Percentiles rank a stretch among this genome's conserved stretches.
Evolutionary conservation across 2,888 invertebrate species (phyloP).

Genomic region (Therioaphis trifolii): DNA sequence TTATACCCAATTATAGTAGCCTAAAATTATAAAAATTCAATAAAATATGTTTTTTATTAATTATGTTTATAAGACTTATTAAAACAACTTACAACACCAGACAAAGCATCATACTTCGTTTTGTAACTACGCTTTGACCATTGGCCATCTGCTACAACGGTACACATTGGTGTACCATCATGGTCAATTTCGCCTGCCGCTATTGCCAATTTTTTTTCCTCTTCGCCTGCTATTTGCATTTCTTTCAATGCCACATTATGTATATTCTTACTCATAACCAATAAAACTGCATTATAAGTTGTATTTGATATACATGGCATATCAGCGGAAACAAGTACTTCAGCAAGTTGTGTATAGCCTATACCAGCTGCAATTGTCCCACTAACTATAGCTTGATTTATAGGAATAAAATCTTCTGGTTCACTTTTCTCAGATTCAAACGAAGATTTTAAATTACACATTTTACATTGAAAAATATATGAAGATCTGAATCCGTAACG

Average conservation of each 20-base stretch:
- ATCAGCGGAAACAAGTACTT: background rate
- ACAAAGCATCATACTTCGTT: too few relatives aligned
- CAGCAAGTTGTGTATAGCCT: background rate
- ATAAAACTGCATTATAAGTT: background rate
- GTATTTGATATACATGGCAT: background rate
- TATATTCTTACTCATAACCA: background rate
- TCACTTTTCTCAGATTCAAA: background rate
- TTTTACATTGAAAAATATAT: slow-evolving; percentile 12
- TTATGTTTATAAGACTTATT: background rate
- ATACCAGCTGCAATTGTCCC: background rate
- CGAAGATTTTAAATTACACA: background rate
- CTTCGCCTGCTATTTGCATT: background rate
- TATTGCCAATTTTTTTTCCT: slow-evolving; percentile 9
- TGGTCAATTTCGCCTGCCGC: slow-evolving; percentile 7
- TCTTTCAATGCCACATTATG: background rate
- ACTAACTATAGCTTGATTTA: slow-evolving; percentile 2
- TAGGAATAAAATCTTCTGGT: background rate
- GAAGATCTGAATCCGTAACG: background rate
- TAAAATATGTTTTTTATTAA: slow-evolving; percentile 4
- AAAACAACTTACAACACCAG: background rate
- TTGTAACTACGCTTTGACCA: too few relatives aligned
- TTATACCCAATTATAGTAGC: slow-evolving; percentile 7
- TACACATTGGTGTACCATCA: slow-evolving; percentile 1
- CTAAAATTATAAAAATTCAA: slow-evolving; percentile 6
- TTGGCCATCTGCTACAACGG: slow-evolving; percentile 1